phyloP scores from a whole-genome alignment of 2,113 vertebrate genomes.

The Hucho hucho region DNA sequence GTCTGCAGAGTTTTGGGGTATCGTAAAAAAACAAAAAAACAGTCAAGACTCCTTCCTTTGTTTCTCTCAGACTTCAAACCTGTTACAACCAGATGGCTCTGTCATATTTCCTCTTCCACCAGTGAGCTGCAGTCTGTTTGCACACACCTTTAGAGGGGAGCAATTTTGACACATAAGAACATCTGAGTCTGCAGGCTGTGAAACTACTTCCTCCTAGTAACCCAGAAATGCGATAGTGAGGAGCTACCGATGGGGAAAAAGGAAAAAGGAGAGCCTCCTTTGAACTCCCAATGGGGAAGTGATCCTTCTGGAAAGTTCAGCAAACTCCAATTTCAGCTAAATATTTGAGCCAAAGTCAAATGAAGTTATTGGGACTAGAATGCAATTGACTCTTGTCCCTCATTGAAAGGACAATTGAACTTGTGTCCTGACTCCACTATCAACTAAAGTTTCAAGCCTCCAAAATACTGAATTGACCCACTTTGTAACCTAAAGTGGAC shows the following conservation, averaged over 20 bases:
- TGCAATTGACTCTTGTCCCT: no score
- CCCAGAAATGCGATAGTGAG: slow-evolving; percentile 52
- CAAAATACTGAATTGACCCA: neutral
- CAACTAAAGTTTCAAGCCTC: no score
- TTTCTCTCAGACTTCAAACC: slow-evolving; percentile 59
- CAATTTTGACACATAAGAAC: slow-evolving; percentile 35
- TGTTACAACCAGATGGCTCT: slow-evolving; percentile 28
- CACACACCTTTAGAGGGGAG: slow-evolving; percentile 53
- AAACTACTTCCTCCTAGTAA: slow-evolving; percentile 41
- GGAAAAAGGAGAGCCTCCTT: slow-evolving; percentile 15
- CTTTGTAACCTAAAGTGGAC: slow-evolving; percentile 26
- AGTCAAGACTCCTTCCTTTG: slow-evolving; percentile 45
- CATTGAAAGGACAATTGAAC: no score
- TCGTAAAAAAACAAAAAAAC: slow-evolving; percentile 20
- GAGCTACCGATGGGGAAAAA: slow-evolving; percentile 34
- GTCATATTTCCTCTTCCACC: slow-evolving; percentile 43
- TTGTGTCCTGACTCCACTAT: no score
- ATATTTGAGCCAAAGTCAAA: no score
- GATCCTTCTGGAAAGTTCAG: slow-evolving; percentile 50
- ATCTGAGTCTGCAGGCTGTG: slow-evolving; percentile 34
- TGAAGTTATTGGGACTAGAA: no score
- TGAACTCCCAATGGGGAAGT: slow-evolving; percentile 3
- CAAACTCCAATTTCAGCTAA: slow-evolving; percentile 45
- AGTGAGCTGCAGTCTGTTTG: slow-evolving; percentile 41
- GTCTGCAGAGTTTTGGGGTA: neutral